Evolutionary conservation across 92 coral and sea anemone genomes (phyloP).

Genomic region (Zoanthus sansibaricus): DNA sequence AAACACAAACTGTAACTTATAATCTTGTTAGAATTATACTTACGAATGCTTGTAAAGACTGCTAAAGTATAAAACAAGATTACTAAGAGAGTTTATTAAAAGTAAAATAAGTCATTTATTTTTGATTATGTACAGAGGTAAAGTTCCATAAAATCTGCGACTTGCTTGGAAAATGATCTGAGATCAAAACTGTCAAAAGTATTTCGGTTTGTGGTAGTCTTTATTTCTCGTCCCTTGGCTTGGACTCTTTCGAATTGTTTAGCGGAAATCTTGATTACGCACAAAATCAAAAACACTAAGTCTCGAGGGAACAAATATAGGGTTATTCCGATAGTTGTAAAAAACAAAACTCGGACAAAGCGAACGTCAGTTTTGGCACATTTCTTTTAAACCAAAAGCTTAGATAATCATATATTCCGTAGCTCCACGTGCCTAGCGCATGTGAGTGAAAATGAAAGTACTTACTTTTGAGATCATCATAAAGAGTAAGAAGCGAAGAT

Average conservation of each 20-base stretch:
- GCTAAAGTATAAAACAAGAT: neutral
- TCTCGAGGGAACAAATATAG: neutral
- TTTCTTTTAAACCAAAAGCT: neutral
- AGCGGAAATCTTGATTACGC: conserved; percentile 27
- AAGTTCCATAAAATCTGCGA: neutral
- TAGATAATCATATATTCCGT: conserved; percentile 4
- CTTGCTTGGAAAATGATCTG: neutral
- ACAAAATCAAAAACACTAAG: neutral
- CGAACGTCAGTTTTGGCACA: neutral
- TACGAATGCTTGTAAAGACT: neutral
- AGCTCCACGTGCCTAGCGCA: conserved; percentile 19
- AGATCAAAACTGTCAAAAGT: neutral
- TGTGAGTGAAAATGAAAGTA: neutral
- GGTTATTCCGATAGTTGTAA: neutral
- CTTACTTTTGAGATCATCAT: conserved; percentile 87
- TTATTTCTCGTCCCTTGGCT: neutral
- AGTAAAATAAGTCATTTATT: neutral
- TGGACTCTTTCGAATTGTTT: neutral
- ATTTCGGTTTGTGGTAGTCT: neutral
- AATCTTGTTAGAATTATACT: neutral
- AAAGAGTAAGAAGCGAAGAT: conserved; percentile 61
- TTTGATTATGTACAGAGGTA: neutral
- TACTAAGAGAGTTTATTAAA: no score
- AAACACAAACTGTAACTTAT: neutral
- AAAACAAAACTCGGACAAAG: neutral